These are phyloP conservation scores for Nephrocerus scutellatus DNA, from an alignment of 2,888 invertebrate species.

Conservation along the genomic window DNA sequence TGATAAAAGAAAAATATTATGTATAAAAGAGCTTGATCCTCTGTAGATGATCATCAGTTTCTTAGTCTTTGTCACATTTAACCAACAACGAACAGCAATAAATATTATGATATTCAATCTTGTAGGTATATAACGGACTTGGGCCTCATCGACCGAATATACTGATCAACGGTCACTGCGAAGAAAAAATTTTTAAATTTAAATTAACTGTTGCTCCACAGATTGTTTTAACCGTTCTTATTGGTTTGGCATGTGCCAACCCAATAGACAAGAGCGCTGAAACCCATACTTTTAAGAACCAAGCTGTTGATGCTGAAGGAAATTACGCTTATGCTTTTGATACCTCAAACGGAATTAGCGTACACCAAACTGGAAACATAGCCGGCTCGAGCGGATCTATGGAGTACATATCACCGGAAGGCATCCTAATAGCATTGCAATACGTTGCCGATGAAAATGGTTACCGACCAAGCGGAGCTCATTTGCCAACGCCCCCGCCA, in stretches of 20 bases:
- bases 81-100: conserved; percentile 1
- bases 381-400: conserved; percentile 52
- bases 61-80: conserved; percentile 15
- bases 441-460: conserved; percentile 58
- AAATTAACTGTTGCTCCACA: too few species aligned
- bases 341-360: conserved; percentile 57
- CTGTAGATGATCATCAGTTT: conserved; percentile 16
- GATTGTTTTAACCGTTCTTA: conserved; percentile 18
- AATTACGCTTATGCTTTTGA: conserved; percentile 49
- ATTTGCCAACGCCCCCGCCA: conserved; percentile 50
- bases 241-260: conserved; percentile 35
- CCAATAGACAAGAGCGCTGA: conserved; percentile 42
- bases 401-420: conserved; percentile 53
- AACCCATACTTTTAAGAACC: conserved; percentile 45
- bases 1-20: too few species aligned
- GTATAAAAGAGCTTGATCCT: conserved; percentile 19
- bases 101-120: conserved; percentile 19
- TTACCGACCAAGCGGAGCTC: conserved; percentile 49
- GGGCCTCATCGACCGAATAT: too few species aligned
- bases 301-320: conserved; percentile 46
- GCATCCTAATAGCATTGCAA: conserved; percentile 42
- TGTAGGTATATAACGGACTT: conserved; percentile 13
- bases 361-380: conserved; percentile 51
- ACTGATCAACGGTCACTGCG: too few species aligned
- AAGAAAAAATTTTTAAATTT: too few species aligned